Conservation (phyloP, 1,140 invertebrate species). For the Bursaphelenchus mucronatus region DNA sequence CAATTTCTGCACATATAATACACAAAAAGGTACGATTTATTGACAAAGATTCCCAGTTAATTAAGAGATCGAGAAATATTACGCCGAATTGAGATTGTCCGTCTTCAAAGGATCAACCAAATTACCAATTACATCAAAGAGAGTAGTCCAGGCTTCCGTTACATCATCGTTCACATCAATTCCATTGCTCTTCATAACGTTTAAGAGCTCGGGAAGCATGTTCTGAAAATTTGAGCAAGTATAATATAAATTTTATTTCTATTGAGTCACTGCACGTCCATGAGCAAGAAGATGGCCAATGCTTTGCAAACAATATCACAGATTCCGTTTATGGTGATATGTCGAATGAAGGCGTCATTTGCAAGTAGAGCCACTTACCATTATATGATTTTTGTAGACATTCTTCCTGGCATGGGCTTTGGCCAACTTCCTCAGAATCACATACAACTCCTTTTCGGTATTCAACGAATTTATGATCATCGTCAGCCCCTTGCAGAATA, state of each 20-base stretch:
- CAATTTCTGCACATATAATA: no score
- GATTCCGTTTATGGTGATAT: no score
- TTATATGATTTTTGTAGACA: conserved; percentile 23
- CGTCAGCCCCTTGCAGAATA: conserved; percentile 44
- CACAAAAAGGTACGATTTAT: no score
- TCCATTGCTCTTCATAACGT: conserved; percentile 6
- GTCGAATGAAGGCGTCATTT: neutral
- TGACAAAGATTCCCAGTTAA: no score
- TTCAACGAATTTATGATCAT: conserved; percentile 39
- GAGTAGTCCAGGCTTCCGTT: conserved; percentile 21
- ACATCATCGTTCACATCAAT: conserved; percentile 18
- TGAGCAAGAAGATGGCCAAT: no score
- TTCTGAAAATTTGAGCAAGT: conserved; percentile 1
- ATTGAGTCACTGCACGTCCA: no score
- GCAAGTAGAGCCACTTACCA: conserved; percentile 8
- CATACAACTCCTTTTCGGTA: neutral
- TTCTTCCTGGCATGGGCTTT: conserved; percentile 16
- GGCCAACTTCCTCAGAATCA: conserved; percentile 1
- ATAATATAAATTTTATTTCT: no score
- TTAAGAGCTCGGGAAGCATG: conserved; percentile 22
- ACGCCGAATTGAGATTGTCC: neutral
- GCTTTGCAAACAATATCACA: no score
- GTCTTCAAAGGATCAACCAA: conserved; percentile 22
- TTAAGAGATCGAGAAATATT: no score
- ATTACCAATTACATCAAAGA: conserved; percentile 28